These are phyloP conservation scores for Dione juno DNA, from an alignment of 2,888 invertebrate genomes.

Conservation along the genomic window DNA sequence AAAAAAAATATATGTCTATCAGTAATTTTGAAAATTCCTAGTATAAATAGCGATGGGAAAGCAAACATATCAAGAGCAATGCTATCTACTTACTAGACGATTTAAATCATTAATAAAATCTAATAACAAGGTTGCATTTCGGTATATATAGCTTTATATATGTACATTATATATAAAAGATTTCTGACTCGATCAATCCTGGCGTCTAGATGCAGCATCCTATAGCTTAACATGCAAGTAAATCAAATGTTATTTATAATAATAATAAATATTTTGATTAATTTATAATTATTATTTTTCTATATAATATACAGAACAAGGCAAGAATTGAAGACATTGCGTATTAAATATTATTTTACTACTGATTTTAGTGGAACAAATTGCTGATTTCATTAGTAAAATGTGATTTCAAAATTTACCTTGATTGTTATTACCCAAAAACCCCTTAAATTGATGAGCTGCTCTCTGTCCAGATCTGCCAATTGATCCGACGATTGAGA, in stretches of 20 bases:
- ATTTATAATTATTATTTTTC: not conserved
- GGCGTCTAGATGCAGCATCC: constrained; percentile 24
- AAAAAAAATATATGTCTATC: constrained; percentile 21
- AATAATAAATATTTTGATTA: not conserved
- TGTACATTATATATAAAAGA: not conserved
- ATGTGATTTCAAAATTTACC: constrained; percentile 29
- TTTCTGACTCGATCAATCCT: not conserved
- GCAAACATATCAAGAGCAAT: constrained; percentile 21
- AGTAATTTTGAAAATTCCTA: not conserved
- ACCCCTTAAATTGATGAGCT: constrained; percentile 55
- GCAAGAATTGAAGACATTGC: not conserved
- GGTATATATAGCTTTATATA: constrained; percentile 5
- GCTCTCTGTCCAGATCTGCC: constrained; percentile 55
- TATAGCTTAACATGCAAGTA: constrained; percentile 25
- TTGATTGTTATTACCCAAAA: constrained; percentile 38
- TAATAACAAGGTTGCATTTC: not conserved
- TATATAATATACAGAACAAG: constrained; percentile 1
- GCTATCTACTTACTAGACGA: not conserved
- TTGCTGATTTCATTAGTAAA: not conserved
- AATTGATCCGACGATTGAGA: constrained; percentile 41
- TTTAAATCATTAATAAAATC: constrained; percentile 7
- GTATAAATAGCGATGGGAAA: constrained; percentile 13
- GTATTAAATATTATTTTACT: not conserved
- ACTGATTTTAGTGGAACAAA: not conserved
- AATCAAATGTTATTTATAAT: not conserved